phyloP scores from a whole-genome alignment of 2,797 vertebrate species.

The Xenentodon cancila region DNA sequence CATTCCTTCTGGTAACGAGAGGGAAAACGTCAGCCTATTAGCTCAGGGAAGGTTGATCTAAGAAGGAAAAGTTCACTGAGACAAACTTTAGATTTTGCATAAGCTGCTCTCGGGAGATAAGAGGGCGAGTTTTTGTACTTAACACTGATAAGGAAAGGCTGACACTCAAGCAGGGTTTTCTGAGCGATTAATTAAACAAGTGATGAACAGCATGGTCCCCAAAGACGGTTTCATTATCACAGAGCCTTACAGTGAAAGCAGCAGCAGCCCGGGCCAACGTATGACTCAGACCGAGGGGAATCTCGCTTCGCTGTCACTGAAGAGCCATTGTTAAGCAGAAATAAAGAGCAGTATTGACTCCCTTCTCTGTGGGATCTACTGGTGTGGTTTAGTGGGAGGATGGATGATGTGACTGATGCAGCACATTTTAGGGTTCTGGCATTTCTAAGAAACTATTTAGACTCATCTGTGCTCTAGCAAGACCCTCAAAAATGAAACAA shows the following conservation, averaged over 20 bases:
- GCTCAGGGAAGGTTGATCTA: slow-evolving; percentile 40
- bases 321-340: slow-evolving; percentile 69
- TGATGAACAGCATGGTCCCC: slow-evolving; percentile 37
- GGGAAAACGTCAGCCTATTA: slow-evolving; percentile 43
- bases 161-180: slow-evolving; percentile 31
- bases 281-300: slow-evolving; percentile 73
- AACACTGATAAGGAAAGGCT: slow-evolving; percentile 24
- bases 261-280: slow-evolving; percentile 39
- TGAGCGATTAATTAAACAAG: slow-evolving; percentile 41
- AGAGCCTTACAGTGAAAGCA: slow-evolving; percentile 39
- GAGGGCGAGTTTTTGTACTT: slow-evolving; percentile 43
- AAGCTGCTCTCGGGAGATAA: neutral
- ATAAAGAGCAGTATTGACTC: slow-evolving; percentile 76
- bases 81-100: slow-evolving; percentile 25
- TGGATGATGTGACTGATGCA: slow-evolving; percentile 40
- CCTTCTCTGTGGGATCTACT: slow-evolving; percentile 42
- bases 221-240: slow-evolving; percentile 46
- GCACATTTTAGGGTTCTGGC: slow-evolving; percentile 13
- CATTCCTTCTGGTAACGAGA: slow-evolving; percentile 43
- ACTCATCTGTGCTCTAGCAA: slow-evolving; percentile 1
- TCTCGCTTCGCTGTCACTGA: slow-evolving; percentile 67
- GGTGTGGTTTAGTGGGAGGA: slow-evolving; percentile 59
- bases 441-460: slow-evolving; percentile 24
- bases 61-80: slow-evolving; percentile 29
- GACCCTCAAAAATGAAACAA: neutral